phyloP scores from a whole-genome alignment of 2,797 vertebrate species.

The Clamator glandarius region DNA sequence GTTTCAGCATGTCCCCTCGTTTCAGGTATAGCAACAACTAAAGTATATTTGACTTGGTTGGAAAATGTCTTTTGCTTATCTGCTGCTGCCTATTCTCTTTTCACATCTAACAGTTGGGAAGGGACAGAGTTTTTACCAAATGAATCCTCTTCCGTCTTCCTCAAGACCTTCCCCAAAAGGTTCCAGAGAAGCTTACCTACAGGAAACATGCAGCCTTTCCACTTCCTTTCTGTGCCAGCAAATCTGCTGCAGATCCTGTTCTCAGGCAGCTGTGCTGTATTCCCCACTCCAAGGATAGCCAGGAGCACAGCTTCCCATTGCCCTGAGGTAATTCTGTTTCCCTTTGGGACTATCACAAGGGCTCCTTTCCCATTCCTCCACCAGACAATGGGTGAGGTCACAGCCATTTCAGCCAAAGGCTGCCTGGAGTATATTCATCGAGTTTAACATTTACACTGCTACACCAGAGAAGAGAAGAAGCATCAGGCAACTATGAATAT shows the following conservation, averaged over 20 bases:
- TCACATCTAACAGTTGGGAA: not conserved
- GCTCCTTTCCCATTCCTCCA: not conserved
- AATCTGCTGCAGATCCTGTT: not conserved
- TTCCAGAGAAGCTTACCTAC: not conserved
- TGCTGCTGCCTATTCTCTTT: not conserved
- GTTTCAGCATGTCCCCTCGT: not conserved
- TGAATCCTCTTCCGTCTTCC: not conserved
- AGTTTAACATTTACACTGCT: not conserved
- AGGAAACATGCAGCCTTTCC: not conserved
- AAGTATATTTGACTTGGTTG: not conserved
- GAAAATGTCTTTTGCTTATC: not conserved
- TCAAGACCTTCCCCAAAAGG: not conserved
- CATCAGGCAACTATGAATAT: not conserved
- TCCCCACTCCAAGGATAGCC: not conserved
- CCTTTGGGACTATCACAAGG: not conserved
- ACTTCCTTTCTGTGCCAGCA: not conserved
- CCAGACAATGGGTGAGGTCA: fast-evolving
- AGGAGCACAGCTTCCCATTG: not conserved
- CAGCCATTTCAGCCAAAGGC: not conserved
- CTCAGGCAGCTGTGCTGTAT: not conserved
- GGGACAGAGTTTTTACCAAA: not conserved
- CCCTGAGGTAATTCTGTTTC: not conserved
- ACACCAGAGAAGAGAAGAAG: not conserved
- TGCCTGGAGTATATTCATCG: not conserved
- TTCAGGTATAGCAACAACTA: not conserved